Evolutionary conservation across 2,888 invertebrate genomes (phyloP), one percentile per base, ranked within the genome.

Genomic region (Torymus aiolomorphi): DNA sequence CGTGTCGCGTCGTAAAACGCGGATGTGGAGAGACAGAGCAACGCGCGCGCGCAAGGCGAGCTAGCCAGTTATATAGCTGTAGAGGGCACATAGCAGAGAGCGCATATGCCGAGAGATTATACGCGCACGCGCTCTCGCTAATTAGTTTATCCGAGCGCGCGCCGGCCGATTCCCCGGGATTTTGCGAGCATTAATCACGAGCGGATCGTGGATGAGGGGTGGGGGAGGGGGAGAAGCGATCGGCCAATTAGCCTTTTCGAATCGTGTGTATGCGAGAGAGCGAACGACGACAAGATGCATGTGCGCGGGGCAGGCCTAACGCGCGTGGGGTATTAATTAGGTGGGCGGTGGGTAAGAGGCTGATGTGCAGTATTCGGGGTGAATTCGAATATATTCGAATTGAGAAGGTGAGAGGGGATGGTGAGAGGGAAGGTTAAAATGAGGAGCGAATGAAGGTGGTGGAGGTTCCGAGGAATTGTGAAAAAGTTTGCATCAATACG

Each of bases 71-170:
- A n/a, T 59, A n/a, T 18, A 14, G 31, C 63, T 16, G 10, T 12
- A 16, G 14, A 18, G 1, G 1, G 20, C 14, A 2, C 2, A 12
- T 20, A n/a, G 65, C 13, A 4, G 20, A n/a, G 49, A 20, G 49
- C 24, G 71, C 67, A 59, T 71, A 65, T 61, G 75, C 18, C 65
- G 74, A 77, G 59, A 75, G 67, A 72, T 78, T 72, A 69, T 69
- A 72, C 67, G 56, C 85, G 85, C 42, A 42, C 42, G 42, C 42
- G 42, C 8, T 42, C 8, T 42, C 42, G 42, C 85, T 87, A 88
- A 88, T 88, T 88, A 88, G 87, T 87, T 85, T 84, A 86, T 76
- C 84, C 85, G 85, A 75, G 81, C 84, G 84, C 86, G 86, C 86
- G 85, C 84, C 83, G 83, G 85, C 59, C 57, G 67, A 67, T 61